Evolutionary conservation across 1,140 invertebrate genomes (phyloP).

Genomic region (Drosophila nikananu): DNA sequence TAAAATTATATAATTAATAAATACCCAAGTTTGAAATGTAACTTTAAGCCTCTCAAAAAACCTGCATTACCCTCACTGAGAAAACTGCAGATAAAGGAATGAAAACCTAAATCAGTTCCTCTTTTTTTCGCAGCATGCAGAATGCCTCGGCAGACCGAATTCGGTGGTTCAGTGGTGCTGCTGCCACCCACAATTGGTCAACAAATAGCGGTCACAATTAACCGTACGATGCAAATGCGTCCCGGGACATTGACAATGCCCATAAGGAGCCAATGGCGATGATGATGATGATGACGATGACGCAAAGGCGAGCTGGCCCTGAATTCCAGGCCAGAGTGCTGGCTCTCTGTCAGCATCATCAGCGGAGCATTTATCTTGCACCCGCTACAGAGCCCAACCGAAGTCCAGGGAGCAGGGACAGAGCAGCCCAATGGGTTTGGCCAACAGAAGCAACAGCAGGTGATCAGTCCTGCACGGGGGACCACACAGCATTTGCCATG

Average conservation of each 20-base stretch:
- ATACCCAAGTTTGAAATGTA: no score
- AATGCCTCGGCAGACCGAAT: conserved; percentile 48
- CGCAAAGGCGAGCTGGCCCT: conserved; percentile 20
- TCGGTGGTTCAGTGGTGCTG: conserved; percentile 35
- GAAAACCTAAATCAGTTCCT: conserved; percentile 47
- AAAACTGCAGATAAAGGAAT: background rate
- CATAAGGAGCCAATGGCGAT: conserved; percentile 60
- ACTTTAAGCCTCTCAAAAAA: background rate
- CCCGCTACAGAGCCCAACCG: conserved; percentile 51
- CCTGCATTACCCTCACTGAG: conserved; percentile 1
- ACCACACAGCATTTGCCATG: conserved; percentile 77
- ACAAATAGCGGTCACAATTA: conserved; percentile 80
- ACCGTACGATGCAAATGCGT: conserved; percentile 82
- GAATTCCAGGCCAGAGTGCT: conserved; percentile 46
- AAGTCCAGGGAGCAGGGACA: background rate
- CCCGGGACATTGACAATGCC: conserved; percentile 62
- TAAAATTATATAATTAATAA: no score
- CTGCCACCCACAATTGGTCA: conserved; percentile 82
- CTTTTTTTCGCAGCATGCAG: conserved; percentile 25
- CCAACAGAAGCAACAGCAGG: conserved; percentile 59
- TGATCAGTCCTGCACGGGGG: conserved; percentile 62
- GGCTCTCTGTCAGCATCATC: conserved; percentile 77
- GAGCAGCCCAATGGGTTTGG: conserved; percentile 31
- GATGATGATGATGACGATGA: conserved; percentile 20
- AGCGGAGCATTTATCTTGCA: conserved; percentile 81